Conservation (phyloP, 2,888 invertebrate species). For the Yponomeuta evonymella region DNA sequence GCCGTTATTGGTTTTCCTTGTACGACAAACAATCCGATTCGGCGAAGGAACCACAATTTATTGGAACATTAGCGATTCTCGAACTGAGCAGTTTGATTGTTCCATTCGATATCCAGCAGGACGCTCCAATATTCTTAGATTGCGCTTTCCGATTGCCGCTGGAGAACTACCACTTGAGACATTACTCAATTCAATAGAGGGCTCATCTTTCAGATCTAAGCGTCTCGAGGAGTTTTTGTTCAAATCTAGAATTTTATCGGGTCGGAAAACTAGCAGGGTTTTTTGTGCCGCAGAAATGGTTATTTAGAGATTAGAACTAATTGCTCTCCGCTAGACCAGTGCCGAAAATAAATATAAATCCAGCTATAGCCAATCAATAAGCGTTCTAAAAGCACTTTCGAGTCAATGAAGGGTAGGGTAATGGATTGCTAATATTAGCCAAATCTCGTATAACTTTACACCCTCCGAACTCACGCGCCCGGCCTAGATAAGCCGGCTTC, state of each 20-base stretch:
- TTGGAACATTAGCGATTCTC: conserved; percentile 18
- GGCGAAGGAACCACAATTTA: conserved; percentile 6
- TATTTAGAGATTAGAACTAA: too few species aligned
- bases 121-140: not conserved
- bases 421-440: conserved; percentile 74
- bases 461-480: conserved; percentile 28
- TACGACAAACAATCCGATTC: conserved; percentile 7
- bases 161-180: not conserved
- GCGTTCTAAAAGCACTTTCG: not conserved
- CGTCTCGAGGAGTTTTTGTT: conserved; percentile 20
- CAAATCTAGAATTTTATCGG: not conserved
- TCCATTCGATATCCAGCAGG: not conserved
- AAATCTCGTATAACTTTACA: conserved; percentile 62
- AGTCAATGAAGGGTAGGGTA: conserved; percentile 33
- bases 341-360: not conserved
- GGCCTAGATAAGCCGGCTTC: conserved; percentile 51
- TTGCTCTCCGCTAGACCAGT: too few species aligned
- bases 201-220: conserved; percentile 23
- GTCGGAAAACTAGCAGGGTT: too few species aligned
- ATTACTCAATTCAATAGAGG: not conserved
- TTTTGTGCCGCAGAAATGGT: too few species aligned
- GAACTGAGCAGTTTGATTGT: conserved; percentile 19
- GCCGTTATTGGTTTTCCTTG: conserved; percentile 8
- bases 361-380: not conserved
- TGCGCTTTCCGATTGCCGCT: not conserved